Percentiles rank a stretch among this genome's conserved stretches.
Conservation (phyloP, 2,888 invertebrate species). For the Trichopoda pennipes region DNA sequence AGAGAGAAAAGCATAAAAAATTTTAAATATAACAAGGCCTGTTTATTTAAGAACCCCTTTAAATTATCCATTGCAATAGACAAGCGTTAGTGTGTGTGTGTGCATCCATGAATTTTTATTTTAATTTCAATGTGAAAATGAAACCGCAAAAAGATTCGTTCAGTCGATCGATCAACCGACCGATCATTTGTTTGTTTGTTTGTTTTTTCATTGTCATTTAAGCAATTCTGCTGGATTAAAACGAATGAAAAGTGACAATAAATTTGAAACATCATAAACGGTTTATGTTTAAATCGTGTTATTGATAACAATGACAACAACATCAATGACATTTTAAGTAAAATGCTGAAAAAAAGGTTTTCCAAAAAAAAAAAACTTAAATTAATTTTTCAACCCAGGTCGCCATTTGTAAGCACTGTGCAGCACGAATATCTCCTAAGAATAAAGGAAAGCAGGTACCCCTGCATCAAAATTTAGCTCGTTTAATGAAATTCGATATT, state of each 20-base stretch:
- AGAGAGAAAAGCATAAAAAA: not conserved
- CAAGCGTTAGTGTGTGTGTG: not conserved
- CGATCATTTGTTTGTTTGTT: constrained; percentile 34
- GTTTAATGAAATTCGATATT: too few species aligned
- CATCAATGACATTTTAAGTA: not conserved
- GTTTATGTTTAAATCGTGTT: constrained; percentile 11
- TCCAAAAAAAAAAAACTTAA: not conserved
- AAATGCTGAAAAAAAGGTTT: not conserved
- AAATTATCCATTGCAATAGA: not conserved
- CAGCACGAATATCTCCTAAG: too few species aligned
- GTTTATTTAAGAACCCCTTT: not conserved
- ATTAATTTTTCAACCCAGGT: not conserved
- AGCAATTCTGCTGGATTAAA: constrained; percentile 26
- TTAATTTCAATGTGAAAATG: constrained; percentile 38
- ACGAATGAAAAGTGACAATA: constrained; percentile 45
- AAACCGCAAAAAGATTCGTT: constrained; percentile 45
- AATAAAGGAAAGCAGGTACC: too few species aligned
- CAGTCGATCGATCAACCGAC: constrained; percentile 15
- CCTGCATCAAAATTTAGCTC: too few species aligned
- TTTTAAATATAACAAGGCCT: not conserved
- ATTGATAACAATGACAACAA: constrained; percentile 21
- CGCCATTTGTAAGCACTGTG: not conserved
- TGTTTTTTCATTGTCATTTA: constrained; percentile 31
- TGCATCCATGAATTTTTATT: not conserved
- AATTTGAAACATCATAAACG: constrained; percentile 35